Conservation (phyloP, 1,140 invertebrate species). For the Penaeus indicus region DNA sequence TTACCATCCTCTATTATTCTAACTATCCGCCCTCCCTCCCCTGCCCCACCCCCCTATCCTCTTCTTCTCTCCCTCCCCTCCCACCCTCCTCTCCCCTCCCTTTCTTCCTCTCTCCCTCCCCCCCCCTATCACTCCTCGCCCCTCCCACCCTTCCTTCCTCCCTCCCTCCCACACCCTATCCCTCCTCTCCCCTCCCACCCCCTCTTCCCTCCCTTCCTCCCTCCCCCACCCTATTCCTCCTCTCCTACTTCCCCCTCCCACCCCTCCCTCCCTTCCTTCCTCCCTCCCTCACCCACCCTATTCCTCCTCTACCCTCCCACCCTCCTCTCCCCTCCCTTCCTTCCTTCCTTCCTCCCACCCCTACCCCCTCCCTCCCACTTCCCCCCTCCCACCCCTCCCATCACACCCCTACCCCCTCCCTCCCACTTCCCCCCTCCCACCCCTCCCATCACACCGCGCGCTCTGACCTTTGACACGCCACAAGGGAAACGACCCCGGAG, state of each 20-base stretch:
- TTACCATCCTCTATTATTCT: too few species aligned
- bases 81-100: too few species aligned
- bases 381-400: background rate
- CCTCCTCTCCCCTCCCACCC: too few species aligned
- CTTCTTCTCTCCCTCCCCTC: too few species aligned
- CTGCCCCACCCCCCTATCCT: too few species aligned
- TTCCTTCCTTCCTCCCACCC: conserved; percentile 2
- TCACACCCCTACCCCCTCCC: conserved; percentile 23
- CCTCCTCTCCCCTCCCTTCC: background rate
- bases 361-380: conserved; percentile 10
- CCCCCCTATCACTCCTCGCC: too few species aligned
- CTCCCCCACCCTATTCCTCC: conserved; percentile 1
- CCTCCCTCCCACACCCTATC: too few species aligned
- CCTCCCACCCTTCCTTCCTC: too few species aligned
- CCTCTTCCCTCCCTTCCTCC: background rate
- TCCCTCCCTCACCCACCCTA: conserved; percentile 1
- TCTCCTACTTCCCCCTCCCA: background rate
- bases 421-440: conserved; percentile 5
- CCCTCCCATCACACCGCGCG: background rate
- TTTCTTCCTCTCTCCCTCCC: too few species aligned
- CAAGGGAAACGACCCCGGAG: too few species aligned
- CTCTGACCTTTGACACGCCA: too few species aligned
- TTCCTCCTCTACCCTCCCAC: conserved; percentile 11
- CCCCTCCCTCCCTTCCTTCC: background rate
- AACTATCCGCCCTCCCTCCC: too few species aligned